These are phyloP conservation scores for Ceriagrion tenellum DNA, from an alignment of 2,888 invertebrate genomes.

Conservation along the genomic window DNA sequence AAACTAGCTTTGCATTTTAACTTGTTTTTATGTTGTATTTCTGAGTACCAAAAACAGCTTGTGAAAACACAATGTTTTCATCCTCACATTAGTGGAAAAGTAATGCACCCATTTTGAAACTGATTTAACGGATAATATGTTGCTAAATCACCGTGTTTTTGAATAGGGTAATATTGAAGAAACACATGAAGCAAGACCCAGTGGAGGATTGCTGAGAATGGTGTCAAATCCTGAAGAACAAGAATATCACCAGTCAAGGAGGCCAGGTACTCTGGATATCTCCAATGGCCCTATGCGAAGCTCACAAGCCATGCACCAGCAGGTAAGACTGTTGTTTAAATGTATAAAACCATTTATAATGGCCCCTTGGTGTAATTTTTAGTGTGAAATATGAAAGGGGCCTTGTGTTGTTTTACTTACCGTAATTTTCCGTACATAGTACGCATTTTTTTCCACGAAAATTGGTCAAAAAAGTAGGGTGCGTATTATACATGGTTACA, in stretches of 20 bases:
- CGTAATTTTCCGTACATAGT: too few relatives aligned
- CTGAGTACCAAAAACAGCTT: too few relatives aligned
- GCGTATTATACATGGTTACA: too few relatives aligned
- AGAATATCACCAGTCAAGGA: slow-evolving; percentile 30
- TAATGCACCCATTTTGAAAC: neutral
- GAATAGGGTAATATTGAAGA: slow-evolving; percentile 46
- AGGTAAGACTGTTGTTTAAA: neutral
- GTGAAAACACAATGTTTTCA: too few relatives aligned
- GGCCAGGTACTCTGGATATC: slow-evolving; percentile 20
- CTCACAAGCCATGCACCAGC: slow-evolving; percentile 34
- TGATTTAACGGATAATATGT: neutral
- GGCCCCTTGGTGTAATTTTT: too few relatives aligned
- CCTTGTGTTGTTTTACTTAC: too few relatives aligned
- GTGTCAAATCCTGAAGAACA: slow-evolving; percentile 31
- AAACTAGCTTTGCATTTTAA: too few relatives aligned
- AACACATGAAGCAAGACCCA: slow-evolving; percentile 3
- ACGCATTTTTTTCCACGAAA: too few relatives aligned
- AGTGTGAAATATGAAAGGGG: too few relatives aligned
- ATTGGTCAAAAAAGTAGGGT: too few relatives aligned
- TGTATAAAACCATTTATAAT: too few relatives aligned
- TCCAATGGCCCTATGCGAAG: neutral
- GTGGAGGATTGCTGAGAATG: slow-evolving; percentile 23
- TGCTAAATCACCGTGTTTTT: neutral
- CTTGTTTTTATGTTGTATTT: too few relatives aligned
- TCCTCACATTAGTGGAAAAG: neutral